Percentiles rank a stretch among this genome's conserved stretches.
Conservation (phyloP, 2,888 invertebrate genomes). For the Crocallis elinguaria region DNA sequence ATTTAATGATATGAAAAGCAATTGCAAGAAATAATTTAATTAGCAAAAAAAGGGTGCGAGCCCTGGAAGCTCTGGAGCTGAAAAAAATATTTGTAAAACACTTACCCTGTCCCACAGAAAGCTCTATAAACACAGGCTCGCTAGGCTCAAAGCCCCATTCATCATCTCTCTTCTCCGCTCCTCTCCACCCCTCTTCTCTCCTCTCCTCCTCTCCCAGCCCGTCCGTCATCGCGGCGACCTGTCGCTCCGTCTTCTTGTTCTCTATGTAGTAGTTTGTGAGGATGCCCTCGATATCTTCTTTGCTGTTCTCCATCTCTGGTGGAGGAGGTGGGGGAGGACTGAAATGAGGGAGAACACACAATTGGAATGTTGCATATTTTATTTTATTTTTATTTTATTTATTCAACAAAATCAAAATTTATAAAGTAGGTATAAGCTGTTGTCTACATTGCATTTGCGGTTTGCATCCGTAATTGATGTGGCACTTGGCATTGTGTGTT, state of each 20-base stretch:
- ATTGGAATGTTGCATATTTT: too few relatives aligned
- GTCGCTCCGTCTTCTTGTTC: conserved; percentile 49
- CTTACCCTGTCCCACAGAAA: conserved; percentile 60
- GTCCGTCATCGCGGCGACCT: conserved; percentile 33
- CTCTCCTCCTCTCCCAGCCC: conserved; percentile 1
- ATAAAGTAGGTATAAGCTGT: too few relatives aligned
- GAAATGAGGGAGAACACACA: background rate
- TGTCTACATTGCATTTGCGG: too few relatives aligned
- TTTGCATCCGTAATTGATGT: too few relatives aligned
- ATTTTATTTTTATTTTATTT: too few relatives aligned
- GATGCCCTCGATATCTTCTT: conserved; percentile 69
- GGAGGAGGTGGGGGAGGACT: conserved; percentile 39
- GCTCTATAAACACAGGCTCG: conserved; percentile 62
- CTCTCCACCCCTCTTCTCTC: background rate
- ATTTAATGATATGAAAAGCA: too few relatives aligned
- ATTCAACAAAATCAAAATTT: too few relatives aligned
- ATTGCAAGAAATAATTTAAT: too few relatives aligned
- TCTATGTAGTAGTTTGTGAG: conserved; percentile 70
- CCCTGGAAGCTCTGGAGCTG: too few relatives aligned
- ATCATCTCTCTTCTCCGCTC: background rate
- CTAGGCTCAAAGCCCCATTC: conserved; percentile 3
- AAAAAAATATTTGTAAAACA: background rate
- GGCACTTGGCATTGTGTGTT: too few relatives aligned
- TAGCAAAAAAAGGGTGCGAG: too few relatives aligned
- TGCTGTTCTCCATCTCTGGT: conserved; percentile 2